Conservation (phyloP, 35 echinoderm and acorn worm species). For the Lytechinus variegatus region DNA sequence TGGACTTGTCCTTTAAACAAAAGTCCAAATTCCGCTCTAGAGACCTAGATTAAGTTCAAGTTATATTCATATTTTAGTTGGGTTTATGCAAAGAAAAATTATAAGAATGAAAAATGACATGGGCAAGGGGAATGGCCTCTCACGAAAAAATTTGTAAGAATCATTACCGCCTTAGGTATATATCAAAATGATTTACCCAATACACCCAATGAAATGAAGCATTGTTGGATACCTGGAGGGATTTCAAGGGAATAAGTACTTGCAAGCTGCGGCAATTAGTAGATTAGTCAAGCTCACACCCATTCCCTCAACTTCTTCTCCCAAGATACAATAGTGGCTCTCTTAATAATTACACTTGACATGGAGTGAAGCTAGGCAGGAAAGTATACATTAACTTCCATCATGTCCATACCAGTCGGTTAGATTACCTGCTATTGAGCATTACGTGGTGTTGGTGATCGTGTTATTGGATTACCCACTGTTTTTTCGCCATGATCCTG, state of each 20-base stretch:
- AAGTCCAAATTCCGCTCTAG: too few relatives aligned
- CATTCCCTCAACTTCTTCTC: neutral
- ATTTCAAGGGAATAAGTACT: neutral
- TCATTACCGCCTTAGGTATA: neutral
- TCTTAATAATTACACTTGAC: neutral
- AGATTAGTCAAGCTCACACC: slow-evolving; percentile 17
- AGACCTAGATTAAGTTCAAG: too few relatives aligned
- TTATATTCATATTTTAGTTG: too few relatives aligned
- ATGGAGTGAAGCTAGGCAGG: neutral
- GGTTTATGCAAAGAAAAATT: too few relatives aligned
- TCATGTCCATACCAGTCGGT: too few relatives aligned
- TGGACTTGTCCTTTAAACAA: too few relatives aligned
- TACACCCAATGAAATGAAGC: neutral
- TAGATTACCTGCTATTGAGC: too few relatives aligned
- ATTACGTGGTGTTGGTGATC: too few relatives aligned
- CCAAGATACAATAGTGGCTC: neutral
- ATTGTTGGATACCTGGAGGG: neutral
- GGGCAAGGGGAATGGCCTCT: neutral
- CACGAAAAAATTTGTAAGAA: neutral
- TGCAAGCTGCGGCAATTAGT: neutral
- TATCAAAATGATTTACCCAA: neutral
- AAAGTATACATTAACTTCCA: neutral
- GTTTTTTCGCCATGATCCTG: too few relatives aligned
- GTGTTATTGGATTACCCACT: too few relatives aligned
- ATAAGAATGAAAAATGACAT: too few relatives aligned